Evolutionary conservation across 2,797 vertebrate species (phyloP).

Genomic region (Parauchenoglanis punctatus): DNA sequence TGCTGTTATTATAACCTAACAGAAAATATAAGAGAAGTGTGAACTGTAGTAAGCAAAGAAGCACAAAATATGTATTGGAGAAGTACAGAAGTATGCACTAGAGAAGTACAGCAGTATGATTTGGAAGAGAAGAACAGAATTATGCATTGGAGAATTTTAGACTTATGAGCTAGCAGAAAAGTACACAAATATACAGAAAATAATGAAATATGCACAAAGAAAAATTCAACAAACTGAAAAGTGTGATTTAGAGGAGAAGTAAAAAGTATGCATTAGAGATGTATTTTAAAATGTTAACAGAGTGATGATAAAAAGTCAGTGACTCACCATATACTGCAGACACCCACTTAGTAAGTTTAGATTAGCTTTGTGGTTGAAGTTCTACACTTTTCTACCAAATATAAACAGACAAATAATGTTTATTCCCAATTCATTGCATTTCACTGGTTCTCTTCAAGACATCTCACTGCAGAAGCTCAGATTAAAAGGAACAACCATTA

Average conservation of each 20-base stretch:
- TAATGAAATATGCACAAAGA: neutral
- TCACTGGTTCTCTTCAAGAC: neutral
- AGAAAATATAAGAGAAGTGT: neutral
- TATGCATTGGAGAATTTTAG: neutral
- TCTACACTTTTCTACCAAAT: neutral
- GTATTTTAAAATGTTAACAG: slow-evolving; percentile 2
- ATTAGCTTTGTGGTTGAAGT: neutral
- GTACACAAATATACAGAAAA: neutral
- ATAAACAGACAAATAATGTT: neutral
- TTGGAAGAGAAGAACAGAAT: neutral
- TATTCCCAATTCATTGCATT: slow-evolving; percentile 1
- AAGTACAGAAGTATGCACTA: neutral
- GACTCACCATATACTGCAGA: slow-evolving; percentile 17
- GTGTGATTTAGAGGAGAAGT: neutral
- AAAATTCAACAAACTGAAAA: neutral
- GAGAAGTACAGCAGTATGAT: neutral
- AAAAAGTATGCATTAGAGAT: neutral
- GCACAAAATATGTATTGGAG: neutral
- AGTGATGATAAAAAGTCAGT: neutral
- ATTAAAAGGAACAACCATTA: neutral
- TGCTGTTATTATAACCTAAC: neutral
- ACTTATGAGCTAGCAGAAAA: neutral
- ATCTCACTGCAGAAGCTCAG: neutral
- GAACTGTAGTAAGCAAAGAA: neutral
- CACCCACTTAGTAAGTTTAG: neutral